These are phyloP conservation scores for Melipona bicolor DNA, from an alignment of 2,888 invertebrate genomes.

Conservation along the genomic window DNA sequence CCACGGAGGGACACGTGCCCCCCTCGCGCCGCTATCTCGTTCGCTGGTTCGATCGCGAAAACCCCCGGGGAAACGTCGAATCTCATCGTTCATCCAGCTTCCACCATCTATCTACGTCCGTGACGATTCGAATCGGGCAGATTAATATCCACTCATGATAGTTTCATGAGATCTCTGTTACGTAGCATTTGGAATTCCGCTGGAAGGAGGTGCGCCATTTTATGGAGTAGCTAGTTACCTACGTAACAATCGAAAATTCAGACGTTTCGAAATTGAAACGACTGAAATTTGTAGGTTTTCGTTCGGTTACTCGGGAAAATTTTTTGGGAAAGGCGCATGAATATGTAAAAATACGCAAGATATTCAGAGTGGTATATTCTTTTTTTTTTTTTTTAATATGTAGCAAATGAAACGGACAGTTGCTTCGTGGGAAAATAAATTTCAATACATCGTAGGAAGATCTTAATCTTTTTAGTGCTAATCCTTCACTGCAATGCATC, in stretches of 20 bases:
- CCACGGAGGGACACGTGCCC: slow-evolving; percentile 45
- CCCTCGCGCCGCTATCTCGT: background rate
- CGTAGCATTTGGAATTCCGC: background rate
- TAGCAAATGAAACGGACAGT: too few relatives aligned
- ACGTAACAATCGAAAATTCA: background rate
- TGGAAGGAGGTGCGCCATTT: background rate
- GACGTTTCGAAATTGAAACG: background rate
- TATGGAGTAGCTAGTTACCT: background rate
- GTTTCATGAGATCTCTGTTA: background rate
- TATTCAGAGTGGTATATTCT: too few relatives aligned
- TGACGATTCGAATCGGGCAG: background rate
- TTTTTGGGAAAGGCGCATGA: too few relatives aligned
- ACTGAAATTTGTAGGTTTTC: background rate
- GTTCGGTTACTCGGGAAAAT: too few relatives aligned
- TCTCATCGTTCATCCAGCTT: background rate
- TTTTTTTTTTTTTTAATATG: too few relatives aligned
- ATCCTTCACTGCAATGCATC: too few relatives aligned
- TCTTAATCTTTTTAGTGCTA: too few relatives aligned
- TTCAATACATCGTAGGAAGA: too few relatives aligned
- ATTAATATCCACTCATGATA: background rate
- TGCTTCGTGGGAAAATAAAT: too few relatives aligned
- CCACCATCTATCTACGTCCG: background rate
- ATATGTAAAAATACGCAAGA: too few relatives aligned
- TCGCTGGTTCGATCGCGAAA: slow-evolving; percentile 26
- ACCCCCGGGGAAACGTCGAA: slow-evolving; percentile 11